Evolutionary conservation across 2,888 invertebrate genomes (phyloP).

Genomic region (Drosophila peninsularis): DNA sequence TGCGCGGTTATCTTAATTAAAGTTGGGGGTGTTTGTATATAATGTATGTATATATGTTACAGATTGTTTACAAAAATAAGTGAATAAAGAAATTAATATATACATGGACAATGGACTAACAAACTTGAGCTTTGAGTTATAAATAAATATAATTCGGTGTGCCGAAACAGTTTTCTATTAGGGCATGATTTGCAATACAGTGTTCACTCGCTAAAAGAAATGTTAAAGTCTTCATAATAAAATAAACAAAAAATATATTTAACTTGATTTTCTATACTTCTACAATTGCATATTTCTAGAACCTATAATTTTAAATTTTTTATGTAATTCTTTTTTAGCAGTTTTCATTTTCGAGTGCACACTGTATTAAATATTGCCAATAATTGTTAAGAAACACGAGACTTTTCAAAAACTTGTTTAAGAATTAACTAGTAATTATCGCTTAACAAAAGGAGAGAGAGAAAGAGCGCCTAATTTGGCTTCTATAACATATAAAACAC

Average conservation of each 20-base stretch:
- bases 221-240: neutral
- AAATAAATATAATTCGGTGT: constrained; percentile 28
- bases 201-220: neutral
- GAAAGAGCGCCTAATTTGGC: neutral
- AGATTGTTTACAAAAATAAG: constrained; percentile 39
- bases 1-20: constrained; percentile 82
- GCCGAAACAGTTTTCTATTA: constrained; percentile 15
- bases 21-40: constrained; percentile 18
- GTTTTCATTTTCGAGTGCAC: neutral
- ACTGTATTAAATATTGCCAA: neutral
- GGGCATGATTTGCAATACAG: neutral
- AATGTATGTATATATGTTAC: constrained; percentile 19
- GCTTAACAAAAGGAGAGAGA: neutral
- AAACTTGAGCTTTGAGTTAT: constrained; percentile 2
- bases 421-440: constrained; percentile 16
- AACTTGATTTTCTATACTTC: neutral
- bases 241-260: neutral
- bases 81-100: constrained; percentile 12
- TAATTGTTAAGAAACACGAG: neutral
- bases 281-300: too few relatives aligned
- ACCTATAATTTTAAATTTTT: neutral
- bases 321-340: neutral
- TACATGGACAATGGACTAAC: neutral
- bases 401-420: constrained; percentile 6
- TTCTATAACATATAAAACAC: neutral